A percentile compares a stretch with the other conserved stretches of the same genome.
phyloP scores from a whole-genome alignment of 2,888 invertebrate genomes.

The Caenorhabditis angaria region DNA sequence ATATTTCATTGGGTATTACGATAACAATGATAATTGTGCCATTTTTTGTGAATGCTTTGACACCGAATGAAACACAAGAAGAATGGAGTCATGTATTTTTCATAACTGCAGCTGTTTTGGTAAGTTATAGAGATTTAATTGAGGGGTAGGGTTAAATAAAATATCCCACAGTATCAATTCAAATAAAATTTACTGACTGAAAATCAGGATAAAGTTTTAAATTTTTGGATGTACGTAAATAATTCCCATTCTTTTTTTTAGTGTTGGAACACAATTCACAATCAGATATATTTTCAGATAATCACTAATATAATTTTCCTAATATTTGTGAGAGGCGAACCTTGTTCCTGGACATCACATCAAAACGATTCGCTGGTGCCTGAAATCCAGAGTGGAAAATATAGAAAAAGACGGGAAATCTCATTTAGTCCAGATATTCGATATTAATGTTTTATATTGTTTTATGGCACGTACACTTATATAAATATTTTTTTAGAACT shows the following conservation, averaged over 20 bases:
- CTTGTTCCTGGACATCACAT: constrained; percentile 61
- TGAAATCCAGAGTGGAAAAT: background rate
- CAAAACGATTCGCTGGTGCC: background rate
- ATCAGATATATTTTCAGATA: no score
- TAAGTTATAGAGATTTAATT: constrained; percentile 5
- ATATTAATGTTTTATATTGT: background rate
- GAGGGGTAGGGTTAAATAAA: no score
- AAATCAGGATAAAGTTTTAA: no score
- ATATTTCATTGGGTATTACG: constrained; percentile 68
- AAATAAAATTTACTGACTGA: no score
- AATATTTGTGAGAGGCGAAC: constrained; percentile 61
- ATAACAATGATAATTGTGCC: constrained; percentile 66
- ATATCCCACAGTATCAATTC: no score
- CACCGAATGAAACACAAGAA: constrained; percentile 63
- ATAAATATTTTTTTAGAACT: no score
- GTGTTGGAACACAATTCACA: no score
- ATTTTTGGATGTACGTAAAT: no score
- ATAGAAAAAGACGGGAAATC: background rate
- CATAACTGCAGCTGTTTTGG: constrained; percentile 51
- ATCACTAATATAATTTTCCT: constrained; percentile 60
- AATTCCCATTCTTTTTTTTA: no score
- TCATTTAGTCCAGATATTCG: background rate
- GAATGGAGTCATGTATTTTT: constrained; percentile 64
- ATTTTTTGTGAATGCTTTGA: constrained; percentile 60
- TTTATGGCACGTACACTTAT: no score